phyloP scores from a whole-genome alignment of 2,797 vertebrate species.

The Ctenosaura bakeri region DNA sequence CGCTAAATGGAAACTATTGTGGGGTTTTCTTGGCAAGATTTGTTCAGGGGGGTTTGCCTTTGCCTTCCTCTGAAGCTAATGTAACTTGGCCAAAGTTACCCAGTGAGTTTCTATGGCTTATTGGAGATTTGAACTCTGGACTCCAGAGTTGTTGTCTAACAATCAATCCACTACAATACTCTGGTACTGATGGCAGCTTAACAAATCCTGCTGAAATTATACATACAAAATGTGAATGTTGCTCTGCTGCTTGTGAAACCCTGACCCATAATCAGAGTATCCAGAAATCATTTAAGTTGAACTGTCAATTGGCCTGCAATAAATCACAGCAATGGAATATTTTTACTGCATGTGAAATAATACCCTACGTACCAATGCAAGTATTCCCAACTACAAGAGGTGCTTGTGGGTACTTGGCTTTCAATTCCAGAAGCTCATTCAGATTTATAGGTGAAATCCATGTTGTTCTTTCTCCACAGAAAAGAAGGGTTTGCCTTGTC shows the following conservation, averaged over 20 bases:
- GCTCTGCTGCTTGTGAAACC: background rate
- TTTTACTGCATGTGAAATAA: background rate
- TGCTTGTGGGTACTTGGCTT: slow-evolving; percentile 82
- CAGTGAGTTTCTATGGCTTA: too few species aligned
- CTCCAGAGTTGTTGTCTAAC: too few species aligned
- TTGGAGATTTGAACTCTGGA: too few species aligned
- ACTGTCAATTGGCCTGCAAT: background rate
- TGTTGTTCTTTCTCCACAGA: slow-evolving; percentile 85
- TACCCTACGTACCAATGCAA: slow-evolving; percentile 80
- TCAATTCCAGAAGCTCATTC: slow-evolving; percentile 88
- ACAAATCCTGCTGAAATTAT: background rate
- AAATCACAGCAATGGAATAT: background rate
- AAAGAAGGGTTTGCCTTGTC: slow-evolving; percentile 77
- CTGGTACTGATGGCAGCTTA: background rate
- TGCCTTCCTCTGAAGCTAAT: too few species aligned
- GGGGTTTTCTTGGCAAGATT: too few species aligned
- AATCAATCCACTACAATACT: too few species aligned
- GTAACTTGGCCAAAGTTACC: too few species aligned
- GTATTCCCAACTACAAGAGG: slow-evolving; percentile 92
- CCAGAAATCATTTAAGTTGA: background rate
- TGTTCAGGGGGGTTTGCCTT: too few species aligned
- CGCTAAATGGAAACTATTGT: too few species aligned
- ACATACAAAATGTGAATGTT: slow-evolving; percentile 67
- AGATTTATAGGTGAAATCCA: slow-evolving; percentile 89
- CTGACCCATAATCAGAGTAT: background rate